These are phyloP conservation scores for Lepidocyrtoides sp. DNA, from an alignment of 2,888 invertebrate species.

Conservation along the genomic window DNA sequence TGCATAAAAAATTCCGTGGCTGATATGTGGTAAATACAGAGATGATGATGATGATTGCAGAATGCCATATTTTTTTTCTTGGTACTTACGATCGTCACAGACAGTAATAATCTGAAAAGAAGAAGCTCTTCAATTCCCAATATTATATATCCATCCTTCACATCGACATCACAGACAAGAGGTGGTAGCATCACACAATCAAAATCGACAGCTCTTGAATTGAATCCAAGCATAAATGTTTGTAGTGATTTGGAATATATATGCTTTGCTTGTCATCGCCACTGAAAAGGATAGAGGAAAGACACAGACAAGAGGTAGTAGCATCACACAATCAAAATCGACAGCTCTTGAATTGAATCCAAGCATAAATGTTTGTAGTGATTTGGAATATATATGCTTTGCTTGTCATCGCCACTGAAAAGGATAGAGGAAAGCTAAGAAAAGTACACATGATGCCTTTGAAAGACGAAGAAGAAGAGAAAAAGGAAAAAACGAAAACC, in stretches of 20 bases:
- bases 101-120: background rate
- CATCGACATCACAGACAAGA: background rate
- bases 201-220: constrained; percentile 10
- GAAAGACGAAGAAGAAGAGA: background rate
- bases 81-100: background rate
- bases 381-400: no score
- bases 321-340: background rate
- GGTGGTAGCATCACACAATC: background rate
- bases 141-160: background rate
- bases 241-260: no score
- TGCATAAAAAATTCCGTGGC: background rate
- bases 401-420: background rate
- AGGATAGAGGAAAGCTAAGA: background rate
- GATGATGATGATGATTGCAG: no score
- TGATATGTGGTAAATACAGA: no score
- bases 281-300: background rate
- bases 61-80: background rate
- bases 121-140: background rate
- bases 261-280: background rate
- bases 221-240: background rate
- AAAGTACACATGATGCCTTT: background rate
- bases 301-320: background rate
- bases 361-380: background rate
- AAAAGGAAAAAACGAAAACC: constrained; percentile 12
- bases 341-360: constrained; percentile 5